Evolutionary conservation across 2,113 vertebrate species (phyloP), one percentile per base, ranked within the genome.

Genomic region (Neodon shergylaensis): DNA sequence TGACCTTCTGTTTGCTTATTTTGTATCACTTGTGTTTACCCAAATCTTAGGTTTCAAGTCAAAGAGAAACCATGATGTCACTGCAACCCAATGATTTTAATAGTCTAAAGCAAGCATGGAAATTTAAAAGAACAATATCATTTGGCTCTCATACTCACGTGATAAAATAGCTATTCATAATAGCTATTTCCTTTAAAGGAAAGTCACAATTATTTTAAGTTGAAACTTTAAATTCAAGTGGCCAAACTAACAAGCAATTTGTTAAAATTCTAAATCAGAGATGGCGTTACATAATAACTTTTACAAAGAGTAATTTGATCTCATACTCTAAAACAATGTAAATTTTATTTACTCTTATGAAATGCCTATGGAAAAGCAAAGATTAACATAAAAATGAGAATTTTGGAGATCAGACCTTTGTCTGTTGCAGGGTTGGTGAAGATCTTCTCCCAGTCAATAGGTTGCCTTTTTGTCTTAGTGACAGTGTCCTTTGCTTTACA

Each of bases 211-310:
- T 65, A 52, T 3, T 39, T 0, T 86, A 81, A 44, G 6, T 85
- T 90, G 88, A 82, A 86, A 90, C 5, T 39, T 49, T 58, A 28
- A 78, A 66, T 87, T 68, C 24, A 88, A 94, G 86, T 88, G 44
- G 44, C 24, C 83, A 19, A 78, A 52, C 33, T 79, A 87, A 92
- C 78, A 22, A 84, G 66, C 13, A 70, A 82, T 73, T 73, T 17
- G 77, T 5, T 78, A 5, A 61, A 78, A 72, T 7, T 90, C 54
- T 95, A 76, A 54, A 84, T 47, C 7, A 13, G 89, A 96, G 63
- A 76, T 66, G 54, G 7, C 0, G 22, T 76, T 79, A n/a, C 2
- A 31, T 9, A 89, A 10, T 16, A 42, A 95, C 6, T 77, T 84
- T 61, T 88, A 76, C 31, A 49, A 7, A 86, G n/a, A 94, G 70